These are phyloP conservation scores for Thereva unica DNA, from an alignment of 2,888 invertebrate genomes.

Conservation along the genomic window DNA sequence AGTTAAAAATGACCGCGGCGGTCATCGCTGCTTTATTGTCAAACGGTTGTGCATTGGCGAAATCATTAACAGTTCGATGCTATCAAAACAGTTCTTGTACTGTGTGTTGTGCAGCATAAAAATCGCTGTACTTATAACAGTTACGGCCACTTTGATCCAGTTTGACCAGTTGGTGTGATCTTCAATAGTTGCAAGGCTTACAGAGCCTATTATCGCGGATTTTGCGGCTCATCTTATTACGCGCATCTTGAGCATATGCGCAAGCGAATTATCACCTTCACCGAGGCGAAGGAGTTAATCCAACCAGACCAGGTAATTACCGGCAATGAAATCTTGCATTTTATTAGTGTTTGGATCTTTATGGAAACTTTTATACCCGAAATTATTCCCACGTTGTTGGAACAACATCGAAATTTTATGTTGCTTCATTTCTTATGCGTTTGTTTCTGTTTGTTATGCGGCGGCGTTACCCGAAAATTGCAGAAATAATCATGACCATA, in stretches of 20 bases:
- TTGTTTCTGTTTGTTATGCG: too few species aligned
- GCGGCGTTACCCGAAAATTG: too few species aligned
- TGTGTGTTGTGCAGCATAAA: slow-evolving; percentile 1
- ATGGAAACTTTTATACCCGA: slow-evolving; percentile 13
- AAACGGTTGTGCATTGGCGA: not conserved
- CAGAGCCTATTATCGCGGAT: slow-evolving; percentile 31
- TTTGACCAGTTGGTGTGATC: slow-evolving; percentile 29
- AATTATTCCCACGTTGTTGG: slow-evolving; percentile 20
- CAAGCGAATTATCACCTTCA: slow-evolving; percentile 13
- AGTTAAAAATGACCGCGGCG: slow-evolving; percentile 25
- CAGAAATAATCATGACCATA: too few species aligned
- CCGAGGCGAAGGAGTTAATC: not conserved
- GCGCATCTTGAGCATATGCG: not conserved
- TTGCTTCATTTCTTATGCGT: too few species aligned
- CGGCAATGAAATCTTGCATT: slow-evolving; percentile 6
- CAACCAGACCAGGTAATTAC: slow-evolving; percentile 16
- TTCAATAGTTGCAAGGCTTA: slow-evolving; percentile 18
- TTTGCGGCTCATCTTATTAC: slow-evolving; percentile 3
- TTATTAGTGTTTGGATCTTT: slow-evolving; percentile 6
- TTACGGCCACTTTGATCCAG: slow-evolving; percentile 32
- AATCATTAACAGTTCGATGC: slow-evolving; percentile 23
- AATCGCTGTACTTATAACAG: slow-evolving; percentile 18
- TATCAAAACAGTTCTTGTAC: slow-evolving; percentile 5
- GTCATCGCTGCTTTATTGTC: slow-evolving; percentile 9
- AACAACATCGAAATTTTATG: too few species aligned